A percentile compares a stretch with the other conserved stretches of the same genome.
Conservation (phyloP, 2,888 invertebrate species). For the Epinotia demarniana region DNA sequence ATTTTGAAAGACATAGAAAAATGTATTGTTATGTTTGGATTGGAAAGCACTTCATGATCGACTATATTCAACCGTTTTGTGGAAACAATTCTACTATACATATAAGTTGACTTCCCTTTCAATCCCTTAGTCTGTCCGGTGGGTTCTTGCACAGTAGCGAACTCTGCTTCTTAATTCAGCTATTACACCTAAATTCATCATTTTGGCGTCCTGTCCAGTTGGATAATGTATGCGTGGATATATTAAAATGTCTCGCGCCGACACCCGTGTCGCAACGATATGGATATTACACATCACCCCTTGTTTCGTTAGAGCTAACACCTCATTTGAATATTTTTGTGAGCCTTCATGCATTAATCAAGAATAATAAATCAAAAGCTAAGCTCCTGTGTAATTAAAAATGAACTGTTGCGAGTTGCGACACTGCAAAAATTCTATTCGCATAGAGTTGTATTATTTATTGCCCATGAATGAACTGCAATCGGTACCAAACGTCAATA, state of each 20-base stretch:
- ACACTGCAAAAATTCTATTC: not conserved
- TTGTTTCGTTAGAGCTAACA: slow-evolving; percentile 56
- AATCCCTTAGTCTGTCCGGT: not conserved
- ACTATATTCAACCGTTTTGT: too few relatives aligned
- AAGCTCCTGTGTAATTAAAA: slow-evolving; percentile 39
- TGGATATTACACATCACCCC: slow-evolving; percentile 59
- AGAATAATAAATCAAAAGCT: slow-evolving; percentile 37
- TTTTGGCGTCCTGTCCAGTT: slow-evolving; percentile 10
- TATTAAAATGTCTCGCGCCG: slow-evolving; percentile 55
- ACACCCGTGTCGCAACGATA: slow-evolving; percentile 57
- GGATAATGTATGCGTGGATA: slow-evolving; percentile 35
- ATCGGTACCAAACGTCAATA: too few relatives aligned
- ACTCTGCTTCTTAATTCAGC: not conserved
- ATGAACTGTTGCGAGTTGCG: slow-evolving; percentile 13
- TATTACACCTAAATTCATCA: not conserved
- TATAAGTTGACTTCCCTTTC: not conserved
- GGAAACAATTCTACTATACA: too few relatives aligned
- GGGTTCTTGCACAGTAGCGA: not conserved
- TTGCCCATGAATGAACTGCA: too few relatives aligned
- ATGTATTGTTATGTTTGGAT: too few relatives aligned
- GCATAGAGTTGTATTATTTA: not conserved
- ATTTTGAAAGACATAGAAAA: too few relatives aligned
- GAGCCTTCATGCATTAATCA: slow-evolving; percentile 42
- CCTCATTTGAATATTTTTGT: slow-evolving; percentile 63
- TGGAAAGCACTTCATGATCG: too few relatives aligned